Percentiles rank a stretch among this genome's conserved stretches.
phyloP scores from a whole-genome alignment of 2,797 vertebrate genomes.

The Danio tinwini region DNA sequence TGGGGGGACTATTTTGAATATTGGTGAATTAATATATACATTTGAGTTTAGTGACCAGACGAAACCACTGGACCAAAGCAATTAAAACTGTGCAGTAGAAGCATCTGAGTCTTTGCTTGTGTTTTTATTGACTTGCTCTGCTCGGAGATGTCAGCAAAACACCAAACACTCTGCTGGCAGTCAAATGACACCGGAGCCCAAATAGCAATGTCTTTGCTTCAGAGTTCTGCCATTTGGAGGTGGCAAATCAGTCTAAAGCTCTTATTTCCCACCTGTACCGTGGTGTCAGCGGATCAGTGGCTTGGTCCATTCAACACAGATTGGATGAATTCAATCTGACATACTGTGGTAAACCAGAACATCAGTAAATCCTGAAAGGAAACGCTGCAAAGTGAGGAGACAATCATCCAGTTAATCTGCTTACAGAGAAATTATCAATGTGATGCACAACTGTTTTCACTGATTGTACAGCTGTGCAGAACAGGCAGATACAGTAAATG shows the following conservation, averaged over 20 bases:
- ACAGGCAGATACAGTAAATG: conserved; percentile 2
- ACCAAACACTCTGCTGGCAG: conserved; percentile 25
- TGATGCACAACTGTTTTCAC: conserved; percentile 24
- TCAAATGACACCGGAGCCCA: conserved; percentile 24
- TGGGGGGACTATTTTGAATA: no score
- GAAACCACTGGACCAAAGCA: background rate
- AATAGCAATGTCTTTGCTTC: conserved; percentile 5
- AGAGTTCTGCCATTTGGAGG: conserved; percentile 15
- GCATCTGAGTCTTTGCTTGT: conserved; percentile 25
- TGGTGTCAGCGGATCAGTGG: conserved; percentile 41
- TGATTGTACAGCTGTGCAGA: conserved; percentile 20
- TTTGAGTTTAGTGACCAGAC: no score
- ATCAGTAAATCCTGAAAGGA: conserved; percentile 29
- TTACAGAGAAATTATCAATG: conserved; percentile 25
- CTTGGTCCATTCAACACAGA: conserved; percentile 39
- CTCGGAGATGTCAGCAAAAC: conserved; percentile 24
- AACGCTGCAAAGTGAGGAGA: conserved; percentile 15
- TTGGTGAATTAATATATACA: no score
- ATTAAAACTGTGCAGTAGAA: conserved; percentile 35
- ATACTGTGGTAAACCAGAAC: conserved; percentile 47
- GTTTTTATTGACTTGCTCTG: conserved; percentile 31
- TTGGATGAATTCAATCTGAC: conserved; percentile 50
- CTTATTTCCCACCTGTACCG: conserved; percentile 47
- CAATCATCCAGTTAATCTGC: conserved; percentile 39
- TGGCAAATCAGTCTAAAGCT: conserved; percentile 41